Conservation (phyloP, 35 echinoderm and acorn worm species). For the Diadema setosum region DNA sequence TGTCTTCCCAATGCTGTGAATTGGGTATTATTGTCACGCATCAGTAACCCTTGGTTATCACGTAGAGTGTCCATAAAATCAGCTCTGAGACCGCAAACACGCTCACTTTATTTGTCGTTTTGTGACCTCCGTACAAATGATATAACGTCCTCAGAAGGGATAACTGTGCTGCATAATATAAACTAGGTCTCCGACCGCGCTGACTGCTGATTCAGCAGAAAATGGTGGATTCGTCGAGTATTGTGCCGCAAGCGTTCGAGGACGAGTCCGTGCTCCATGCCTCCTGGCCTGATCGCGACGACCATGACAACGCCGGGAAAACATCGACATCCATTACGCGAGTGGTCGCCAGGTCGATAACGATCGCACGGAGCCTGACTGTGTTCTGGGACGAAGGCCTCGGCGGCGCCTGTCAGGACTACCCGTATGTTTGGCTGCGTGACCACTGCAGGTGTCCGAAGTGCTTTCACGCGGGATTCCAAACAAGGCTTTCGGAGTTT, state of each 20-base stretch:
- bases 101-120: no score
- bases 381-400: background rate
- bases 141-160: no score
- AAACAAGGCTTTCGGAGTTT: background rate
- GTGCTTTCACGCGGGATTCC: background rate
- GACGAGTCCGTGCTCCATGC: background rate
- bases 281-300: background rate
- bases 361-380: background rate
- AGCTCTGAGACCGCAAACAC: no score
- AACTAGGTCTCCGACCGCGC: no score
- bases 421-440: conserved; percentile 34
- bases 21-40: no score
- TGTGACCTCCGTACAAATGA: no score
- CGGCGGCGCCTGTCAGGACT: background rate
- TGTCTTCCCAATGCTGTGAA: no score
- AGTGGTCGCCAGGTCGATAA: background rate
- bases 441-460: conserved; percentile 19
- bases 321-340: background rate
- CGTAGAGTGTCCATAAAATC: no score
- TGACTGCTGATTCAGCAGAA: no score
- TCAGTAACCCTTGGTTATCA: no score
- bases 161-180: no score
- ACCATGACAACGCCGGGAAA: background rate
- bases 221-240: background rate
- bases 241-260: background rate